Conservation (phyloP, 2,888 invertebrate species). For the Zygothrica quintamaculata region DNA sequence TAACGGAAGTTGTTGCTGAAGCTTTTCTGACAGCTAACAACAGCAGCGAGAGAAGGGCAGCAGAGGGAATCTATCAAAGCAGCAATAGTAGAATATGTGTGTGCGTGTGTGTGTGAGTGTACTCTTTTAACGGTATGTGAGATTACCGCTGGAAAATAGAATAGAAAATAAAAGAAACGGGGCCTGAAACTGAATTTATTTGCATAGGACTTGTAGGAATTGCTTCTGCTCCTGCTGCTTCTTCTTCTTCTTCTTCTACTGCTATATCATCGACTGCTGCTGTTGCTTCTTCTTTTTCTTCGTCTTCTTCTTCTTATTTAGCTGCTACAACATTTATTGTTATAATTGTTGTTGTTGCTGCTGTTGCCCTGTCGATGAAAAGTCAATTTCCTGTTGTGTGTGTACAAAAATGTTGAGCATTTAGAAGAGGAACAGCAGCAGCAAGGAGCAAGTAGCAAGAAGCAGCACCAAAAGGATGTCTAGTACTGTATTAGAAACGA, state of each 20-base stretch:
- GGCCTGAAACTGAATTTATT: slow-evolving; percentile 68
- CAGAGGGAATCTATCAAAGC: not conserved
- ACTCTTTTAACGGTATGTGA: slow-evolving; percentile 59
- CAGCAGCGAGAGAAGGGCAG: slow-evolving; percentile 2
- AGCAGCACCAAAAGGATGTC: not conserved
- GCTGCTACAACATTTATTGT: too few relatives aligned
- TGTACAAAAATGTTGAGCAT: slow-evolving; percentile 63
- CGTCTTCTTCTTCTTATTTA: slow-evolving; percentile 16
- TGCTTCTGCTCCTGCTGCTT: not conserved
- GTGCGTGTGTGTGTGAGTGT: too few relatives aligned
- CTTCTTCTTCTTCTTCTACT: slow-evolving; percentile 8
- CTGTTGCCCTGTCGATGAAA: slow-evolving; percentile 68
- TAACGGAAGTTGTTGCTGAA: slow-evolving; percentile 75
- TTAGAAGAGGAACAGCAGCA: slow-evolving; percentile 6
- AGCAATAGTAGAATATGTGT: slow-evolving; percentile 3
- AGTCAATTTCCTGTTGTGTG: slow-evolving; percentile 77
- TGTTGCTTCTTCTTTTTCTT: slow-evolving; percentile 4
- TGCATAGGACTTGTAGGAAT: slow-evolving; percentile 59
- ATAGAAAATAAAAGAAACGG: too few relatives aligned
- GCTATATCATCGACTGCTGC: not conserved
- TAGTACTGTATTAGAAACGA: slow-evolving; percentile 11
- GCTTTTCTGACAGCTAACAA: slow-evolving; percentile 68
- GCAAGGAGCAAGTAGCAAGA: not conserved
- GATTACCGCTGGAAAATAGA: slow-evolving; percentile 56
- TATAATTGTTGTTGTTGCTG: too few relatives aligned